Base-by-base conservation (phyloP, 2,113 vertebrate genomes). In the Aegithalos caudatus region DNA sequence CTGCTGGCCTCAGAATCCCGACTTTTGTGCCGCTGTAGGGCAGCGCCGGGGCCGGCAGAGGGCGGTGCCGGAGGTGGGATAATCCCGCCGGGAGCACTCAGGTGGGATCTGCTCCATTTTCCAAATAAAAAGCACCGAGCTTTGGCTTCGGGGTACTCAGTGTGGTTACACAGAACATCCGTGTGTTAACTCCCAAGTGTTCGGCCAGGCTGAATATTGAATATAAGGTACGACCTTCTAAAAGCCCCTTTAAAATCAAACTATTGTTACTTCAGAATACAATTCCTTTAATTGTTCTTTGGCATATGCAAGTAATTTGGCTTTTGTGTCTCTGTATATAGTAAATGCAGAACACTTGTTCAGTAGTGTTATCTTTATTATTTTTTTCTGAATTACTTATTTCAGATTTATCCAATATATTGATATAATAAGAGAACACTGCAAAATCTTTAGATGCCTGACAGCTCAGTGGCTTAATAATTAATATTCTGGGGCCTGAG, bases 391-490 rank as follows among this genome's bases (percentile, higher is more conserved):
- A 58, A 38, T 24, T 61, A n/a, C 5, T 79, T 21, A 1, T 62
- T 94, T 86, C 44, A 79, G 57, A 72, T 69, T 44, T 72, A 48
- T 38, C 40, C 45, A 64, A 45, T 76, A 44, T 25, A 38, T n/a
- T 64, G 25, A 61, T 47, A 45, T 94, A 83, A 73, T 83, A 77
- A 78, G 29, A 91, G 76, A 91, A 53, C 13, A 4, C 15, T 40
- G 48, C 37, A 74, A 29, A 15, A 9, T 65, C 37, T 78, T 57
- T 35, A 91, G 61, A 22, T 72, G 53, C 37, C 69, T 94, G 83
- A 81, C 51, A 95, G 45, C 58, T 92, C 76, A 78, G 67, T 93
- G 86, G 76, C 76, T 92, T 83, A 92, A 92, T 85, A 14, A 96
- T 92, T 92, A 94, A 93, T 54, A 54, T 97, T 81, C 60, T 88